Base-by-base conservation (phyloP, 2,797 vertebrate genomes). In the Dicrostonyx torquatus region DNA sequence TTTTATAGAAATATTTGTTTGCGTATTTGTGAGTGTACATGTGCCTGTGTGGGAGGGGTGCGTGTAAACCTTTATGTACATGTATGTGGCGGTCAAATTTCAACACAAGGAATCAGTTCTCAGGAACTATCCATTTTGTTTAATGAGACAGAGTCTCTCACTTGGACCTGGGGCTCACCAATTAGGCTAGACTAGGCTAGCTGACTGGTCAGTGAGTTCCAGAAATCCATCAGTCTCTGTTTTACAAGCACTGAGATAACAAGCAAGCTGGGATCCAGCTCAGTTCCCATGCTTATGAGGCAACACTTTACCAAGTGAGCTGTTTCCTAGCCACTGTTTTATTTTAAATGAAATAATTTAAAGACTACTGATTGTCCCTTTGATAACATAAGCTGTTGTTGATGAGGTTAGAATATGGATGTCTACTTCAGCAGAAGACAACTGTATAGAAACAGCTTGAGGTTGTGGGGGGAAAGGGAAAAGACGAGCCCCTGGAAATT, bases 291-390 rank as follows among this genome's bases (percentile, higher is more conserved):
- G 26, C 68, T 73, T 60, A 20, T 4, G 4, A 75, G 37, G 29
- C 24, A 75, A 75, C 50, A 37, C 37, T 73, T 87, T 58, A 45
- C 37, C 37, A 60, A 22, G 29, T 24, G 37, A 45, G 26, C 26
- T 22, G 45, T 75, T 29, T 13, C 15, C 83, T 5, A 7, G 5
- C n/a, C 24, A 3, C n/a, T 9, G 20, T 89, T 68, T 76, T 79
- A 75, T 90, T 92, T 86, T 43, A 68, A 93, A 37, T 82, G 62
- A 87, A 90, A 72, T 80, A 40, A 95, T 68, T 85, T 29, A 76
- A 79, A 80, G 75, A 24, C 1, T n/a, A 66, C 20, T 15, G 18
- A 79, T 78, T 91, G 10, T 12, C 58, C 40, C n/a, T 83, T 89
- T 50, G 37, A 40, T 68, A 20, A 62, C 15, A n/a, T 17, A 55